Conservation (phyloP, 2,888 invertebrate genomes). For the Plebejus argus region DNA sequence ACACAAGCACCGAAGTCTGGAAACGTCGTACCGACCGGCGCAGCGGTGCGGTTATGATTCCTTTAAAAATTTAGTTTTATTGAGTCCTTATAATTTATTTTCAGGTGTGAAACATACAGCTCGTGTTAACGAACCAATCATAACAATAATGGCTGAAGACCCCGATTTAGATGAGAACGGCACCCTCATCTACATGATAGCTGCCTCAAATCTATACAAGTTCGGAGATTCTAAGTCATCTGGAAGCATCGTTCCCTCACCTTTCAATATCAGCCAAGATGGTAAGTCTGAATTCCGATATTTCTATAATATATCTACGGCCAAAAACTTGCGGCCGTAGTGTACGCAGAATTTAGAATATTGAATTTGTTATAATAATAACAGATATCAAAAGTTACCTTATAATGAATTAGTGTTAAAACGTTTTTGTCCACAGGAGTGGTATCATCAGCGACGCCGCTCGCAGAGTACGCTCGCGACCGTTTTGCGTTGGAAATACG, state of each 20-base stretch:
- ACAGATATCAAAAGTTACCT: too few species aligned
- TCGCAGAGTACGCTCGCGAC: slow-evolving; percentile 95
- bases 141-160: slow-evolving; percentile 89
- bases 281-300: slow-evolving; percentile 66
- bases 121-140: slow-evolving; percentile 86
- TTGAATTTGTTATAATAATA: too few species aligned
- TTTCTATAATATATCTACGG: neutral
- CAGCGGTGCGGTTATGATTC: too few species aligned
- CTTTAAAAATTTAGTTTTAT: too few species aligned
- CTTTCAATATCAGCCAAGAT: slow-evolving; percentile 88
- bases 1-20: too few species aligned
- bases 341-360: too few species aligned
- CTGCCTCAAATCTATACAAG: slow-evolving; percentile 90
- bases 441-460: slow-evolving; percentile 88
- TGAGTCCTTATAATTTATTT: too few species aligned
- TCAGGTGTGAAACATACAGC: slow-evolving; percentile 88
- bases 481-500: slow-evolving; percentile 91
- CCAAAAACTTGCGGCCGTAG: too few species aligned
- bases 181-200: slow-evolving; percentile 89
- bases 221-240: slow-evolving; percentile 88
- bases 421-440: slow-evolving; percentile 53
- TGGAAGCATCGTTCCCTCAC: slow-evolving; percentile 93
- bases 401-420: too few species aligned
- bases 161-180: slow-evolving; percentile 92
- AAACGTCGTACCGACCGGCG: too few species aligned